Evolutionary conservation across 2,113 vertebrate species (phyloP).

Genomic region (Pelvicachromis taeniatus): DNA sequence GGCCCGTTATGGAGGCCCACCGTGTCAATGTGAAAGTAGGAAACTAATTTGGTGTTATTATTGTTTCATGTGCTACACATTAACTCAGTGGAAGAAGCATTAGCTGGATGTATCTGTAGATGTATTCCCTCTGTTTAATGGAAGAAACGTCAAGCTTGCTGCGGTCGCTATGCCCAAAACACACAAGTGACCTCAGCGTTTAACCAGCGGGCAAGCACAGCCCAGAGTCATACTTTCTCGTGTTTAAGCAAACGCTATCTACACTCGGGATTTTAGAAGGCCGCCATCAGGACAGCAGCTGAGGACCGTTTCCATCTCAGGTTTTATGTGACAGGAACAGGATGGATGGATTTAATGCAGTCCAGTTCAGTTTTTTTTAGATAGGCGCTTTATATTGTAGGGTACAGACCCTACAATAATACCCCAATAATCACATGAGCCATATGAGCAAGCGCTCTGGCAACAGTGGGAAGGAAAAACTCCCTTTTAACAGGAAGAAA

Average conservation of each 20-base stretch:
- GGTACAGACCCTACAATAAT: neutral
- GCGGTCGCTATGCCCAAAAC: neutral
- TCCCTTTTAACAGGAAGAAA: neutral
- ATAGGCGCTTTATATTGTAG: neutral
- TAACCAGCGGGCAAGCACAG: neutral
- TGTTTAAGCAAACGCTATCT: neutral
- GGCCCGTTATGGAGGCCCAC: neutral
- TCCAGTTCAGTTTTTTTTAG: neutral
- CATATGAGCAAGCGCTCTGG: neutral
- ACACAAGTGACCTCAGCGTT: neutral
- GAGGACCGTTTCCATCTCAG: neutral
- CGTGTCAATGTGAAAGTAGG: neutral
- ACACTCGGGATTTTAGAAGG: too few relatives aligned
- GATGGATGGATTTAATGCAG: neutral
- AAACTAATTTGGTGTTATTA: neutral
- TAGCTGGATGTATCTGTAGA: neutral
- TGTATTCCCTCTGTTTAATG: neutral
- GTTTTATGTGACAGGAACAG: neutral
- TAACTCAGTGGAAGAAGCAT: neutral
- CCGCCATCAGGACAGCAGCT: neutral
- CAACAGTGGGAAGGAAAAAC: neutral
- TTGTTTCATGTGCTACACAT: slow-evolving; percentile 6
- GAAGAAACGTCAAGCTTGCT: neutral
- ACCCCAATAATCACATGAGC: neutral
- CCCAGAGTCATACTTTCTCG: neutral